Evolutionary conservation across 2,888 invertebrate genomes (phyloP).

Genomic region (Drosophila limbata): DNA sequence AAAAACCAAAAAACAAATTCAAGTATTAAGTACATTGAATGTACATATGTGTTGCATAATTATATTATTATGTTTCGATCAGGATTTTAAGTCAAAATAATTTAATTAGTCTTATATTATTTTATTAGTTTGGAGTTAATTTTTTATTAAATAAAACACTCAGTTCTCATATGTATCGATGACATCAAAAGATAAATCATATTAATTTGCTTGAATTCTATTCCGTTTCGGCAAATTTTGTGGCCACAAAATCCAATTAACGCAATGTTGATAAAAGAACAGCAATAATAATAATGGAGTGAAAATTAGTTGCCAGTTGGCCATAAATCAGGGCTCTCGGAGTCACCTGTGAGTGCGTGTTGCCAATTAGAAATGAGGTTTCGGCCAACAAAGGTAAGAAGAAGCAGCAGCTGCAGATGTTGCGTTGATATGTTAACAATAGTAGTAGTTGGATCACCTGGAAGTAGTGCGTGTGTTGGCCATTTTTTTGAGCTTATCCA

Average conservation of each 20-base stretch:
- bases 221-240: not conserved
- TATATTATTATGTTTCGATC: too few species aligned
- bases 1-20: too few species aligned
- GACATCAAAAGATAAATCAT: slow-evolving; percentile 4
- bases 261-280: slow-evolving; percentile 24
- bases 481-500: slow-evolving; percentile 39
- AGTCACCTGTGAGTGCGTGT: slow-evolving; percentile 40
- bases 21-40: too few species aligned
- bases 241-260: slow-evolving; percentile 38
- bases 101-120: too few species aligned
- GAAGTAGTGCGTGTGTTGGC: slow-evolving; percentile 28
- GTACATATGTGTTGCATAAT: too few species aligned
- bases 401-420: slow-evolving; percentile 2
- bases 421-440: slow-evolving; percentile 53
- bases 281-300: slow-evolving; percentile 40
- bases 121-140: not conserved
- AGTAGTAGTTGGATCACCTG: not conserved
- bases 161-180: not conserved
- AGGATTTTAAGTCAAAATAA: too few species aligned
- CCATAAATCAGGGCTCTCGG: slow-evolving; percentile 47
- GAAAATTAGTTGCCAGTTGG: slow-evolving; percentile 30
- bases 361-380: slow-evolving; percentile 45
- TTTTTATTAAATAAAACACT: not conserved
- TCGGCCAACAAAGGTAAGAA: not conserved
- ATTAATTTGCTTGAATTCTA: slow-evolving; percentile 8